Base-by-base conservation (phyloP, 2,797 vertebrate genomes). In the Centroberyx gerrardi region DNA sequence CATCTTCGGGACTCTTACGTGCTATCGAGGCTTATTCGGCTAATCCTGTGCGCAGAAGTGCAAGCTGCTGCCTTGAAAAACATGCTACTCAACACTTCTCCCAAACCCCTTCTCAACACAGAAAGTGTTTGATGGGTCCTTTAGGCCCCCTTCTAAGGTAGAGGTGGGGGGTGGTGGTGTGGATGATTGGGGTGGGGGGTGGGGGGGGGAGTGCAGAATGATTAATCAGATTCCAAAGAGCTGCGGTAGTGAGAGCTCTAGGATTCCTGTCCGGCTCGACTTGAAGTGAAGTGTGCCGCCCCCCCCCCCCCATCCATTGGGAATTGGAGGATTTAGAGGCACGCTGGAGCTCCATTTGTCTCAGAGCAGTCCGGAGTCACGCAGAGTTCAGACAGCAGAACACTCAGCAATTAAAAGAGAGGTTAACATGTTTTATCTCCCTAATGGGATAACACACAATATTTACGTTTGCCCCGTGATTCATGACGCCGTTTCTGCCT, bases 331-430 rank as follows among this genome's bases (percentile, higher is more conserved):
- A 96, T 97, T 96, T 96, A 97, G 95, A 96, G 96, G 95, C 91
- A 88, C 93, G 92, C 88, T 94, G 94, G 94, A 92, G 92, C 96
- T 97, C 96, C 96, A 98, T 98, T 98, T 97, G 95, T 98, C 97
- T 97, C 96, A 68, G 91, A 94, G 92, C 95, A 95, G 94, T 62
- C 71, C 90, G 89, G 94, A 98, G 97, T 99, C 97, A 98, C 91
- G 78, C 94, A 97, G 97, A 99, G 97, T 99, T 99, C 97, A 99
- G 94, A 97, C 96, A 96, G 91, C 96, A 98, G 96, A 98, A 95
- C 95, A 88, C 93, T 94, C 93, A 88, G 96, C 95, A 96, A 97
- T 97, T 97, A 97, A 95, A 89, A 96, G 89, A 92, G 90, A 93
- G 93, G 87, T 94, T 94, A 94, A 94, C 95, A 96, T 97, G 95